phyloP scores from a whole-genome alignment of 2,113 vertebrate species.

The Anthoscopus minutus region DNA sequence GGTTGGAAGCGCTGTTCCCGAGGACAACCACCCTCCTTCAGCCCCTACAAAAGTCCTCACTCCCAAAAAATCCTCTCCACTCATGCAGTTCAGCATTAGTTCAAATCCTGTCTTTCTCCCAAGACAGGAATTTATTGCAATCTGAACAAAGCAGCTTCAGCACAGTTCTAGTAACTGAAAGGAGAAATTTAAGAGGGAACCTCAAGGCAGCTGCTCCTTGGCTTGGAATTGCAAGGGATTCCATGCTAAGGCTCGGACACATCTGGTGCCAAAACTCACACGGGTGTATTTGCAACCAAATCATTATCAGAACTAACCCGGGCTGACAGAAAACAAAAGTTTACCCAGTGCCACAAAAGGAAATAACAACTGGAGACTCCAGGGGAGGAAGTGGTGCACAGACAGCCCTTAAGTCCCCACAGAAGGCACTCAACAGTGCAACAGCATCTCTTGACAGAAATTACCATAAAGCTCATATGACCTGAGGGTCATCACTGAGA shows the following conservation, averaged over 20 bases:
- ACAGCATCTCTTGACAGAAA: background rate
- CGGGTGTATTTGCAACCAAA: background rate
- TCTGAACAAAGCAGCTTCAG: background rate
- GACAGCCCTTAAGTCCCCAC: background rate
- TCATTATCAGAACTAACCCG: fast-evolving
- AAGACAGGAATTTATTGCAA: background rate
- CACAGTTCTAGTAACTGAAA: background rate
- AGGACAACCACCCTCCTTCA: background rate
- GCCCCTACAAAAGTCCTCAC: background rate
- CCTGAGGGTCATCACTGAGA: background rate
- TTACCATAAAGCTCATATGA: background rate
- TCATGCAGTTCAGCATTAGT: background rate
- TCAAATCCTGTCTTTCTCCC: background rate
- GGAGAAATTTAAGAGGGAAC: background rate
- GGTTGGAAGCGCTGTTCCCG: background rate
- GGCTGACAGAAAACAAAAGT: background rate
- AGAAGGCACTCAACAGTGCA: background rate
- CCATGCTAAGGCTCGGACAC: fast-evolving
- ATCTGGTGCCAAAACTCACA: background rate
- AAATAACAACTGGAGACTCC: background rate
- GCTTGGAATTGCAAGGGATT: background rate
- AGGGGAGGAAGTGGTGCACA: background rate
- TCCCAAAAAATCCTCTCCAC: background rate
- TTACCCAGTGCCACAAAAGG: fast-evolving
- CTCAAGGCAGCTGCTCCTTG: background rate